These are phyloP conservation scores for Tauraco hartlaubi DNA, from an alignment of 2,797 vertebrate genomes.

Conservation along the genomic window DNA sequence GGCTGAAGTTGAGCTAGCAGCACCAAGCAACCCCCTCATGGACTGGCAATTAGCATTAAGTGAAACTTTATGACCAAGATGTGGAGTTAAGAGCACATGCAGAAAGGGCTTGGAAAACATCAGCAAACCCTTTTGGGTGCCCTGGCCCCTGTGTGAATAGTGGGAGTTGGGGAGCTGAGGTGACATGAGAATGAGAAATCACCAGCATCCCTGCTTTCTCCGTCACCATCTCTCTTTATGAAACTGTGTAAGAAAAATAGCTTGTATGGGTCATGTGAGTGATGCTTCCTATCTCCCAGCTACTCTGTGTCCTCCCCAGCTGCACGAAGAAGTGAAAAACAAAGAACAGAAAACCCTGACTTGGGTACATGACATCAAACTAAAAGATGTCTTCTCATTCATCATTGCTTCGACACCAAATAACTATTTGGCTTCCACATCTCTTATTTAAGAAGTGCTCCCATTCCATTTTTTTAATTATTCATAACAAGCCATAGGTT, in stretches of 20 bases:
- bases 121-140: not conserved
- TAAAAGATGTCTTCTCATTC: conserved; percentile 21
- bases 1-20: fast-evolving
- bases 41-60: not conserved
- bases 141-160: fast-evolving
- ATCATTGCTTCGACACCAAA: conserved; percentile 15
- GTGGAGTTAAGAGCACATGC: fast-evolving
- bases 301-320: not conserved
- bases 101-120: not conserved
- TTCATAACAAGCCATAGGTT: conserved; percentile 69
- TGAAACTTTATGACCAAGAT: not conserved
- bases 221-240: not conserved
- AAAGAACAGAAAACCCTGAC: not conserved
- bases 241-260: not conserved
- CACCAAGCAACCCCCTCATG: fast-evolving
- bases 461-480: conserved; percentile 67
- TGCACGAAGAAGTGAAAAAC: not conserved
- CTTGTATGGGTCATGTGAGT: not conserved
- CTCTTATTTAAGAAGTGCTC: conserved; percentile 57
- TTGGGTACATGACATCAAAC: not conserved
- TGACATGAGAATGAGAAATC: not conserved
- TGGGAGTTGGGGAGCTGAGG: not conserved
- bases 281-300: not conserved
- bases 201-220: not conserved
- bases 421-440: conserved; percentile 55